Evolutionary conservation across 2,888 invertebrate species (phyloP), one percentile per base, ranked within the genome.

Genomic region (Drosophila borealis): DNA sequence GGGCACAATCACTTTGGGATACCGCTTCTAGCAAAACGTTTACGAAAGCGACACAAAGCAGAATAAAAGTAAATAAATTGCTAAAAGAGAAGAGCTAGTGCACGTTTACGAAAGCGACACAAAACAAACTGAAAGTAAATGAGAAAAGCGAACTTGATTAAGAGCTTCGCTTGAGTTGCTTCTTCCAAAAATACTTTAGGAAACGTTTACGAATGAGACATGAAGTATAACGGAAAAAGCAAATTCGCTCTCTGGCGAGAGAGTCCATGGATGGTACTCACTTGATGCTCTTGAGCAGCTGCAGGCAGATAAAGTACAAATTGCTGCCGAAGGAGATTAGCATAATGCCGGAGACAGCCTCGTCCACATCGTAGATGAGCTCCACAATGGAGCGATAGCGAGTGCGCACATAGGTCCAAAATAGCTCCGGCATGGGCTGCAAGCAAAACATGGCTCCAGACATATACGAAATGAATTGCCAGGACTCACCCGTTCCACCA

Each of bases 231-330:
- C n/a, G 10, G 19, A 13, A 41, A 25, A 45, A 1, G 4, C 21
- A 17, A 11, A 0, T 2, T 8, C 2, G 25, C 25, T 25, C 25
- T 25, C 25, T 6, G 1, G 6, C 6, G 8, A 25, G 25, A 25
- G 25, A 25, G 6, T 6, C 8, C 6, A 25, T 25, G 4, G 4
- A 44, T 29, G 4, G 0, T 36, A 51, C 88, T 78, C 70, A 92
- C 92, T 91, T 93, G 74, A 94, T 92, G 55, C 94, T 94, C 84
- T 93, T 93, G 53, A 94, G 91, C 42, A 94, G 91, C 74, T 94
- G 94, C 44, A 94, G 93, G 70, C 94, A 93, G 71, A 94, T 93
- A 74, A 94, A 94, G 83, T 94, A 94, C 34, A 94, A 91, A 90
- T 94, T 94, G 67, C 93, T 94, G 25, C 93, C 93, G 81, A 94